Evolutionary conservation across 2,113 vertebrate genomes (phyloP).

Genomic region (Cinclus mexicanus): DNA sequence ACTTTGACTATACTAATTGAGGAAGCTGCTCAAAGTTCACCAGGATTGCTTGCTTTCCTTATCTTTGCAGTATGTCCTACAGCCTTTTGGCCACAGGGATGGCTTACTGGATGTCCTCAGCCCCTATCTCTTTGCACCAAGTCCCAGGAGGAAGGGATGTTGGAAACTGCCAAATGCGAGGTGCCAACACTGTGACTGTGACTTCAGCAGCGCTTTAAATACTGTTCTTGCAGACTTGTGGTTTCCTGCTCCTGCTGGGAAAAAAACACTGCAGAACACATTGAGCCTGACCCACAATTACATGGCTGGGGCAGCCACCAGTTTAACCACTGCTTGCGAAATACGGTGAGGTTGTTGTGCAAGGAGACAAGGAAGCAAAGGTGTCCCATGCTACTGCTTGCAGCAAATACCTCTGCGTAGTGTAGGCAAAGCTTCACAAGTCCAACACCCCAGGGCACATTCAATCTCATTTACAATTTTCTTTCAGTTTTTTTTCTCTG

Average conservation of each 20-base stretch:
- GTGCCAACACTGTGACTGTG: not conserved
- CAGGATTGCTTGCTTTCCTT: not conserved
- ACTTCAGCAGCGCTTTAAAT: not conserved
- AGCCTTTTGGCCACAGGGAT: not conserved
- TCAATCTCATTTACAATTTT: constrained; percentile 38
- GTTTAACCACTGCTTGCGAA: not conserved
- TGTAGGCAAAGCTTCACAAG: not conserved
- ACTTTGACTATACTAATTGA: not conserved
- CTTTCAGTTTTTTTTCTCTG: not conserved
- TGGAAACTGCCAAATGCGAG: not conserved
- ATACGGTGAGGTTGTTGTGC: not conserved
- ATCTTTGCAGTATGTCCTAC: not conserved
- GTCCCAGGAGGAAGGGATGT: not conserved
- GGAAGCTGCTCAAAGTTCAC: not conserved
- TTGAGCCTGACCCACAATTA: not conserved
- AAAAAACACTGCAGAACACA: not conserved
- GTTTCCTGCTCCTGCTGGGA: not conserved
- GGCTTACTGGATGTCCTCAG: not conserved
- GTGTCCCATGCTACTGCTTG: not conserved
- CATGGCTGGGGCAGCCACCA: not conserved
- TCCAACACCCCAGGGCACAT: not conserved
- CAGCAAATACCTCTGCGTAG: not conserved
- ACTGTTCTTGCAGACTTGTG: not conserved
- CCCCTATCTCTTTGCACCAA: not conserved
- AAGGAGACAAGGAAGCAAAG: not conserved